Percentiles rank a stretch among this genome's conserved stretches.
These are phyloP conservation scores for Aelia acuminata DNA, from an alignment of 2,888 invertebrate species.

Conservation along the genomic window DNA sequence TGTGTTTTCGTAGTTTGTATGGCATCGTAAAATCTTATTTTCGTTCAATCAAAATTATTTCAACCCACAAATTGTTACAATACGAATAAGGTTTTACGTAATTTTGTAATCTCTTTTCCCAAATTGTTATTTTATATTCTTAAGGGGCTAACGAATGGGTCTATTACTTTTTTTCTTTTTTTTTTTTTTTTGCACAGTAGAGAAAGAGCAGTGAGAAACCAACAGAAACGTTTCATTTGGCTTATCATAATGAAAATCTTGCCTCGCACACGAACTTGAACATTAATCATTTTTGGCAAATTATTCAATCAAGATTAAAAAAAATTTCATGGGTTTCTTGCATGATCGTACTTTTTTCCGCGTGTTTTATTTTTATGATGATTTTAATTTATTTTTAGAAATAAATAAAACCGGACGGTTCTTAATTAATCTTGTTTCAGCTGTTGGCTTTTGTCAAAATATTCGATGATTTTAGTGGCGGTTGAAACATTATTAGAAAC, in stretches of 20 bases:
- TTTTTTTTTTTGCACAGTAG: not conserved
- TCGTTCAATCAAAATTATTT: no score
- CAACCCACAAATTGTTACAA: no score
- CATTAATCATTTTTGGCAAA: conserved; percentile 19
- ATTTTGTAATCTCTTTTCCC: no score
- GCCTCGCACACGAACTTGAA: not conserved
- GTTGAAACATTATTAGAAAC: not conserved
- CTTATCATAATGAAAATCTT: conserved; percentile 8
- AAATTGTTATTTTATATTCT: no score
- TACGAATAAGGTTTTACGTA: no score
- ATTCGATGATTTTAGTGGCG: not conserved
- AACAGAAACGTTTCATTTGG: not conserved
- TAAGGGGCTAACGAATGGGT: no score
- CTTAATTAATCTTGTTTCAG: not conserved
- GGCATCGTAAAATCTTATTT: no score
- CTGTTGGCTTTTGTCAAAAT: not conserved
- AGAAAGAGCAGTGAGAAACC: not conserved
- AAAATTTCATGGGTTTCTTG: not conserved
- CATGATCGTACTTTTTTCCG: not conserved
- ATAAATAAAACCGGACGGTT: not conserved
- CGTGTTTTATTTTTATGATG: not conserved
- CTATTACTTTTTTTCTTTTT: no score
- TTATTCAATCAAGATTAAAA: conserved; percentile 34
- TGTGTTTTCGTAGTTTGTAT: no score
- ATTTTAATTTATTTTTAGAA: not conserved